These are phyloP conservation scores for Cistogaster globosa DNA, from an alignment of 2,888 invertebrate species.

Conservation along the genomic window DNA sequence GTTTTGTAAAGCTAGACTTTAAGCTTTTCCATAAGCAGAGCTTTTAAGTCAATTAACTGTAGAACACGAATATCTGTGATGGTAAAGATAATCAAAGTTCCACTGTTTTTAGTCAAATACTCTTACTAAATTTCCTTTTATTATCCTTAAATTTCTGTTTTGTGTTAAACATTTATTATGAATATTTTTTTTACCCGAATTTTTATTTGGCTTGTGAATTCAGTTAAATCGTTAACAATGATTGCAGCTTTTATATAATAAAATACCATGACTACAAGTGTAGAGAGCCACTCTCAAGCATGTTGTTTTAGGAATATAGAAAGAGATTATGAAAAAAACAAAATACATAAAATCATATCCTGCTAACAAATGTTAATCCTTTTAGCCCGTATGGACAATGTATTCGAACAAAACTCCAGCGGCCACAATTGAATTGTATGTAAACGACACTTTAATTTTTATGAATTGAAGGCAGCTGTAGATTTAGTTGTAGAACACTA, in stretches of 20 bases:
- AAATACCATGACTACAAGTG: conserved; percentile 22
- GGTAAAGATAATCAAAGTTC: no score
- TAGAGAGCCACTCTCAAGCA: conserved; percentile 16
- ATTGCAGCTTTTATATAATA: conserved; percentile 39
- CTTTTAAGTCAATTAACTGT: no score
- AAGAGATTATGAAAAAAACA: conserved; percentile 9
- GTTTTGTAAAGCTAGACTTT: no score
- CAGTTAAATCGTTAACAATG: conserved; percentile 61
- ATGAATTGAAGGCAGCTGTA: conserved; percentile 27
- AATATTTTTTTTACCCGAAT: neutral
- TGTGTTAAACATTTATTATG: conserved; percentile 27
- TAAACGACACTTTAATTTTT: conserved; percentile 59
- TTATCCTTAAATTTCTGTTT: conserved; percentile 16
- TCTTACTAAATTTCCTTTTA: neutral
- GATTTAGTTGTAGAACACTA: neutral
- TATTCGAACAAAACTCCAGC: conserved; percentile 60
- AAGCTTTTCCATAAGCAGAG: no score
- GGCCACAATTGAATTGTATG: conserved; percentile 69
- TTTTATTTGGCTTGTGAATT: conserved; percentile 23
- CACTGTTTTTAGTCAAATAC: no score
- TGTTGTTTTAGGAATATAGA: conserved; percentile 26
- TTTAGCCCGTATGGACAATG: conserved; percentile 60
- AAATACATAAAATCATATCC: neutral
- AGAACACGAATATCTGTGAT: no score
- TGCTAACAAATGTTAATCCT: conserved; percentile 63